A percentile compares a stretch with the other conserved stretches of the same genome.
phyloP scores from a whole-genome alignment of 2,888 invertebrate species.

The Gisinianus flammeolus region DNA sequence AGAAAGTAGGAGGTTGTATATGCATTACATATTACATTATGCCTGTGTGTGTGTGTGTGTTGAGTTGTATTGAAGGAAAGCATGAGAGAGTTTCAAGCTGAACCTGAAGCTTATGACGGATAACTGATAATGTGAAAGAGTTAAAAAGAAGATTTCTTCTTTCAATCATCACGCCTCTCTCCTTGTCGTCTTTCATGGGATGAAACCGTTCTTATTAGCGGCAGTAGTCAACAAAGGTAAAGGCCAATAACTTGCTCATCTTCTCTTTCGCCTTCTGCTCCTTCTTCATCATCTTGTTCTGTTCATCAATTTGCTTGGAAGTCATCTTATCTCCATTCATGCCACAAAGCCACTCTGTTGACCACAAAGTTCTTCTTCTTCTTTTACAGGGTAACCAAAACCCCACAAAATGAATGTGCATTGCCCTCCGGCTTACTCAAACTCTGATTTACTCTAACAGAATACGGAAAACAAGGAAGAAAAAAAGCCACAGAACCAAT shows the following conservation, averaged over 20 bases:
- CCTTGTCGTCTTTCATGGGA: slow-evolving; percentile 30
- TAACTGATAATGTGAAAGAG: slow-evolving; percentile 20
- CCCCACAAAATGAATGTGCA: background rate
- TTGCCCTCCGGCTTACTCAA: background rate
- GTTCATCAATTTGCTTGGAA: slow-evolving; percentile 26
- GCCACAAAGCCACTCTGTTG: slow-evolving; percentile 6
- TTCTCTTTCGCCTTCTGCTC: background rate
- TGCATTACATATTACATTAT: background rate
- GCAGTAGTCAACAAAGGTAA: slow-evolving; percentile 33
- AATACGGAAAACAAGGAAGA: background rate
- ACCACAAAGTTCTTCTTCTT: slow-evolving; percentile 6
- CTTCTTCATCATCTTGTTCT: slow-evolving; percentile 9
- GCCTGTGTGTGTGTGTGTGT: background rate
- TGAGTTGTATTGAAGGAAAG: background rate
- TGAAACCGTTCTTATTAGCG: slow-evolving; percentile 36
- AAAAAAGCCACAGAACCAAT: background rate
- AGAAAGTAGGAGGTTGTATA: background rate
- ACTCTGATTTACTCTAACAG: background rate
- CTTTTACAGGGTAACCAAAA: background rate
- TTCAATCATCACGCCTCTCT: slow-evolving; percentile 37
- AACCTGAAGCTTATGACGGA: background rate
- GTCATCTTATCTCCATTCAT: slow-evolving; percentile 28
- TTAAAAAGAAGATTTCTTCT: slow-evolving; percentile 17
- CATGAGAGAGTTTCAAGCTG: background rate
- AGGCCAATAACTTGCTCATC: slow-evolving; percentile 40